Percentiles rank a stretch among this genome's conserved stretches.
phyloP scores from a whole-genome alignment of 2,113 vertebrate genomes.

The Platichthys stellatus region DNA sequence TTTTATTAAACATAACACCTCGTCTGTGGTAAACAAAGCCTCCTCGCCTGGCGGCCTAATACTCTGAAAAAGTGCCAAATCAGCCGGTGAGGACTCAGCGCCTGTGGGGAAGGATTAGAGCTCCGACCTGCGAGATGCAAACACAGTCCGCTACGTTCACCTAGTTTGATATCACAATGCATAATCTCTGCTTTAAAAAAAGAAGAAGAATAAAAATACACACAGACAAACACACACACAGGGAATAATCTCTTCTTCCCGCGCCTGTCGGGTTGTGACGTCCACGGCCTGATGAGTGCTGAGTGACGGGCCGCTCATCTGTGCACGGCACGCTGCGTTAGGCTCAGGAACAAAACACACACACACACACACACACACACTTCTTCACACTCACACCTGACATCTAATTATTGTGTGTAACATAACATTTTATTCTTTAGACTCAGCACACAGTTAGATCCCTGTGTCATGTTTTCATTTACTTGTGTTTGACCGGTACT shows the following conservation, averaged over 20 bases:
- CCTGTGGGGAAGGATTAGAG: conserved; percentile 66
- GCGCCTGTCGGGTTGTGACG: conserved; percentile 77
- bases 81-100: conserved; percentile 58
- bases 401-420: neutral
- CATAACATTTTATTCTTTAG: neutral
- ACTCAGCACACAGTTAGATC: no score
- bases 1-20: conserved; percentile 68
- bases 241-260: conserved; percentile 80
- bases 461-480: no score
- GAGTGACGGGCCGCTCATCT: conserved; percentile 77
- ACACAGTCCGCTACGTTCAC: conserved; percentile 72
- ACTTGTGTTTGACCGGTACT: neutral
- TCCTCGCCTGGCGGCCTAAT: conserved; percentile 70
- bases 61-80: conserved; percentile 78
- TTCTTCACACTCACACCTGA: neutral
- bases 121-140: conserved; percentile 67
- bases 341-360: conserved; percentile 51
- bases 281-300: conserved; percentile 73
- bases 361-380: conserved; percentile 1
- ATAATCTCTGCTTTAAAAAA: conserved; percentile 76
- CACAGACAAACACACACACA: conserved; percentile 41
- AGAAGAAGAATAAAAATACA: conserved; percentile 33
- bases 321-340: conserved; percentile 69
- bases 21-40: conserved; percentile 77
- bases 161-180: conserved; percentile 81